These are phyloP conservation scores for Lamproptera curius DNA, from an alignment of 2,888 invertebrate genomes.

Conservation along the genomic window DNA sequence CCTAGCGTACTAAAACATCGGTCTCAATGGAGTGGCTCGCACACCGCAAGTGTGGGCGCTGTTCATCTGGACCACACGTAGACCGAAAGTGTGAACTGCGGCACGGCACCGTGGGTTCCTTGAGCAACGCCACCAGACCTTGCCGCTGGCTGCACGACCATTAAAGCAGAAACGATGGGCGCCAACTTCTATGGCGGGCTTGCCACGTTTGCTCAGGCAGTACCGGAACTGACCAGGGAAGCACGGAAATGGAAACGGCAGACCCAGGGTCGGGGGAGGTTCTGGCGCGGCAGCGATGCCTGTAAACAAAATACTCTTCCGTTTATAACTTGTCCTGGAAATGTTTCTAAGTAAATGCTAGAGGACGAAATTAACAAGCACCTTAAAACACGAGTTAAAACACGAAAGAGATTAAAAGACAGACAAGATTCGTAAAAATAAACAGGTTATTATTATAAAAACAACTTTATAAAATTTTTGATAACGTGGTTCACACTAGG, in stretches of 20 bases:
- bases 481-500: not conserved
- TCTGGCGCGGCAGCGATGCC: constrained; percentile 45
- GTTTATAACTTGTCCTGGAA: constrained; percentile 35
- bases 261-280: constrained; percentile 58
- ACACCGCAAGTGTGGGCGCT: constrained; percentile 72
- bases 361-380: no score
- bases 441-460: no score
- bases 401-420: no score
- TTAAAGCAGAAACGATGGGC: constrained; percentile 73
- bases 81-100: constrained; percentile 69
- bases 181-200: constrained; percentile 70
- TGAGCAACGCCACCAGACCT: constrained; percentile 74
- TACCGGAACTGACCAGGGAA: constrained; percentile 72
- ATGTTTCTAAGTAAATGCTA: no score
- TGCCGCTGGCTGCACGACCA: constrained; percentile 70
- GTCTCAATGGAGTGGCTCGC: constrained; percentile 65
- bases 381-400: no score
- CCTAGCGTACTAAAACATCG: constrained; percentile 70
- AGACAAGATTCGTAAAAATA: no score
- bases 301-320: constrained; percentile 51
- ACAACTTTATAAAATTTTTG: no score
- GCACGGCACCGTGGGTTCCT: constrained; percentile 70
- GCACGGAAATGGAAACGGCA: constrained; percentile 70
- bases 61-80: constrained; percentile 72
- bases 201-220: constrained; percentile 70